Evolutionary conservation across 2,113 vertebrate species (phyloP), one percentile per base, ranked within the genome.

Genomic region (Natator depressus): DNA sequence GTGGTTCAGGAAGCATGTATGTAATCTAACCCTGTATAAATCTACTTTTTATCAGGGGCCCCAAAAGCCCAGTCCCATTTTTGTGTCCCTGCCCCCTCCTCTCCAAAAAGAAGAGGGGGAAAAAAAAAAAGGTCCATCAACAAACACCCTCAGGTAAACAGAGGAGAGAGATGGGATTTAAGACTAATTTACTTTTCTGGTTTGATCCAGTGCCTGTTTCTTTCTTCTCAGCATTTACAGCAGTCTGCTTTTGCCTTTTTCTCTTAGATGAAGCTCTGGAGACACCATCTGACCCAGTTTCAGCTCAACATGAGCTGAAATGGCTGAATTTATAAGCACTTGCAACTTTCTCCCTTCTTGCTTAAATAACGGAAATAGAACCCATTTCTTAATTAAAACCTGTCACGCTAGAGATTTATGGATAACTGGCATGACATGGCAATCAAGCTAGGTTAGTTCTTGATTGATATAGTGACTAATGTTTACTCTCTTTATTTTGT

Each of bases 341-440:
- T 85, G 87, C 90, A 93, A 94, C 96, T 96, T 97, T 80, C 5
- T 81, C 55, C 19, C 82, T 94, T 72, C 85, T 95, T 89, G 75
- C 85, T 96, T 97, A 94, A 97, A 86, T 93, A 94, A 92, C 75
- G 85, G 87, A 79, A 89, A 87, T 75, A 92, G 94, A 84, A 90
- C 94, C 57, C 80, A 5, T 93, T 93, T 93, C 87, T 93, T 84
- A 93, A 95, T 96, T 76, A 96, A 97, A 96, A 93, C 91, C 16
- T 85, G 89, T 53, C 78, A 62, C 51, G 72, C 83, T 89, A 85
- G 85, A 86, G 91, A 78, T 84, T 91, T 95, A 51, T 49, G 86
- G 94, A 84, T 49, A 76, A 38, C 94, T 97, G 97, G 83, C 92
- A 84, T 57, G n/a, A 96, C 53, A 93, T 97, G 88, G 79, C 85